Evolutionary conservation across 2,888 invertebrate genomes (phyloP), one percentile per base, ranked within the genome.

Genomic region (Scaptomyza parva): DNA sequence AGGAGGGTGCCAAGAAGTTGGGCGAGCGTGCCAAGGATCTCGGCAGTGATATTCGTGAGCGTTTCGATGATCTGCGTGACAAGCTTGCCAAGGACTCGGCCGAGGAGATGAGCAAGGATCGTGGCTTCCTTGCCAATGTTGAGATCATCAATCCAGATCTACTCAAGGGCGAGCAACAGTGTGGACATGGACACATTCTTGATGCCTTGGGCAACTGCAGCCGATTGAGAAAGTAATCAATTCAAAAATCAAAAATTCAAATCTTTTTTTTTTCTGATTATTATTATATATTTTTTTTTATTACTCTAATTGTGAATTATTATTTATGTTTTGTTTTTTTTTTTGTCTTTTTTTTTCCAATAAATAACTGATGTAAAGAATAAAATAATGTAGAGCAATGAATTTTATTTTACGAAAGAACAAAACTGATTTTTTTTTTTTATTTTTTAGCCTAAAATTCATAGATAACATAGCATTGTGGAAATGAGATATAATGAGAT

Each of bases 201-300:
- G 91, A 91, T 55, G 89, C 89, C 12, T 88, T 91, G 84, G 90
- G 90, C 59, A 90, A 89, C 64, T 91, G 90, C 78, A 88, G 89
- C 59, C 89, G 89, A 53, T 83, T 90, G 71, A 75, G 89, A 48
- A 90, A 90, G 55, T 90, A 37, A 37, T 17, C 35, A 17, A n/a
- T n/a, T n/a, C n/a, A n/a, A n/a, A n/a, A n/a, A n/a, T 14, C 28
- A 41, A 30, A 14, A 37, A 22, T 17, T 57, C 11, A 14, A n/a
- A 11, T n/a, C 1, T 20, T 17, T 45, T 28, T 14, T 18, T 20
- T 12, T 14, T 44, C 18, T 8, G 3, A 12, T 43, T 37, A 17
- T 9, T 20, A 20, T 30, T 30, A 9, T 28, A 24, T 1, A 24
- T 24, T 39, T 26, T 61, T 48, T 63, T 52, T 63, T 59, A 43